Percentiles rank a stretch among this genome's conserved stretches.
These are phyloP conservation scores for Crypturellus undulatus DNA, from an alignment of 2,113 vertebrate genomes.

Conservation along the genomic window DNA sequence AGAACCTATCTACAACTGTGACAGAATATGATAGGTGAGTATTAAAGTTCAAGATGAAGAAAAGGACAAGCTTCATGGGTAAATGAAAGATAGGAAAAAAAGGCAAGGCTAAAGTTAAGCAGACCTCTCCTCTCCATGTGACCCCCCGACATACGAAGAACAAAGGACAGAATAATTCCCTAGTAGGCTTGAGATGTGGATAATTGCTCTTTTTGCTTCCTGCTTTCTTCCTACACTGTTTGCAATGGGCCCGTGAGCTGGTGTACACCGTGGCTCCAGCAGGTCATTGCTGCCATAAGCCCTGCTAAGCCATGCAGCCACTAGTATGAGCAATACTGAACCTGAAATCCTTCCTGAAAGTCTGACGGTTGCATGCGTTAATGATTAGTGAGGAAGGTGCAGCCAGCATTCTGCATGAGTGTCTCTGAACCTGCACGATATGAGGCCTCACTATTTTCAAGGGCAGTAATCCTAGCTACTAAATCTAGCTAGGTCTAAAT, in stretches of 20 bases:
- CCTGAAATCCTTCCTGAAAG: background rate
- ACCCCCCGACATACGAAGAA: background rate
- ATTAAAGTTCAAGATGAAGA: slow-evolving; percentile 15
- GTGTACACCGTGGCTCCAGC: background rate
- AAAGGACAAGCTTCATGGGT: background rate
- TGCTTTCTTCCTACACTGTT: too few species aligned
- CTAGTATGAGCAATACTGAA: background rate
- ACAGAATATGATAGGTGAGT: slow-evolving; percentile 7
- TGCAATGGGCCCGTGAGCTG: rapidly evolving
- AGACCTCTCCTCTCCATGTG: too few species aligned
- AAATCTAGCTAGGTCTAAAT: background rate
- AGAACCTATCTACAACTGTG: background rate
- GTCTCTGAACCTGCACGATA: background rate
- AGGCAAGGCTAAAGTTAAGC: background rate
- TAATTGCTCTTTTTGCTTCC: background rate
- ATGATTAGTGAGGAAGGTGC: background rate
- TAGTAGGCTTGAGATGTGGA: background rate
- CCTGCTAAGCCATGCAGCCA: background rate
- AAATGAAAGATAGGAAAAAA: background rate
- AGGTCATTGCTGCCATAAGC: background rate
- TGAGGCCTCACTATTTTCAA: background rate
- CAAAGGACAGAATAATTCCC: background rate
- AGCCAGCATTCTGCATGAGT: background rate
- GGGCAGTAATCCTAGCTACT: background rate
- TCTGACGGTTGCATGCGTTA: background rate